These are phyloP conservation scores for Abramis brama DNA, from an alignment of 2,113 vertebrate species.

Conservation along the genomic window DNA sequence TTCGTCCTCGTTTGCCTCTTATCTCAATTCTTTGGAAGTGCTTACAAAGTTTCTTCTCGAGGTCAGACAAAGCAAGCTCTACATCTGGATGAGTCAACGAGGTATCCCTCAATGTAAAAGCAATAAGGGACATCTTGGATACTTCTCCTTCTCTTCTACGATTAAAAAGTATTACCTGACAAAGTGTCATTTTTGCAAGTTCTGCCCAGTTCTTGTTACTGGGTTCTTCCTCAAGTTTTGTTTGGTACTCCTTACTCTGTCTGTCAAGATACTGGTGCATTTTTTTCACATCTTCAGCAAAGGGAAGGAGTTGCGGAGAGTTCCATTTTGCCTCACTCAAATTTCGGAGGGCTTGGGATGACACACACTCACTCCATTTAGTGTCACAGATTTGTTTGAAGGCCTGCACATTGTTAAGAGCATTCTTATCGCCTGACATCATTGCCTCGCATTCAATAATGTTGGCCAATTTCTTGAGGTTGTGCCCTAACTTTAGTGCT, in stretches of 20 bases:
- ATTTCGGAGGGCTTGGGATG: constrained; percentile 41
- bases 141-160: constrained; percentile 42
- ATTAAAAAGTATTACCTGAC: constrained; percentile 45
- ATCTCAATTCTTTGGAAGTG: constrained; percentile 34
- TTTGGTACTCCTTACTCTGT: background rate
- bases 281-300: constrained; percentile 46
- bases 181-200: constrained; percentile 29
- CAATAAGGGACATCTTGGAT: constrained; percentile 42
- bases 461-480: constrained; percentile 26
- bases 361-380: constrained; percentile 46
- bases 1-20: constrained; percentile 39
- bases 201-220: constrained; percentile 24
- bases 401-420: background rate
- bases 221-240: constrained; percentile 11
- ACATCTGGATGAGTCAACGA: constrained; percentile 20
- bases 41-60: constrained; percentile 47
- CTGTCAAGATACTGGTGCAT: constrained; percentile 44
- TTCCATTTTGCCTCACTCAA: constrained; percentile 57
- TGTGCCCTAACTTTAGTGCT: constrained; percentile 40
- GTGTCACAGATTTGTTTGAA: constrained; percentile 30
- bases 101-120: constrained; percentile 21
- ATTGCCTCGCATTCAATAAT: constrained; percentile 16
- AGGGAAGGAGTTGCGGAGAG: constrained; percentile 50
- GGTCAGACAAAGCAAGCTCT: constrained; percentile 23
- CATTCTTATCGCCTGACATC: constrained; percentile 16